Base-by-base conservation (phyloP, 2,888 invertebrate genomes). In the Dicycla oo region DNA sequence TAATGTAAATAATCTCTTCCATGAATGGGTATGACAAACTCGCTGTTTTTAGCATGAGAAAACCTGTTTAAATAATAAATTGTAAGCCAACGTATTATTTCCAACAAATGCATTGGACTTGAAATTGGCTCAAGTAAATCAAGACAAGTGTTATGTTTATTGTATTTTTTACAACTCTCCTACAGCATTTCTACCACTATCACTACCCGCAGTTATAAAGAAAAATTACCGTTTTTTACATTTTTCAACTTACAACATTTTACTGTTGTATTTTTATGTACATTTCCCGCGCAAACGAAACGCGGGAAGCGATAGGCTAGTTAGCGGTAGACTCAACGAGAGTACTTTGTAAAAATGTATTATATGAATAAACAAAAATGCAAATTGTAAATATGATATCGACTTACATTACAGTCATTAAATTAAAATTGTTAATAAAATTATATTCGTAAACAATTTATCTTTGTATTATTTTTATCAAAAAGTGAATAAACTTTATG, bases 351-450 rank as follows among this genome's bases (percentile, higher is more conserved):
- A 96, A 93, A 96, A 96, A 96, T 96, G 96, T 96, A 96, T 92
- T 88, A 93, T 94, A 90, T 82, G 76, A 86, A 81, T 78, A 89
- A 85, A 75, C 88, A 91, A 87, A 83, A 92, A 91, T 84, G 90
- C 91, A 93, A 94, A 94, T 93, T 96, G 95, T 96, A 96, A 94
- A 95, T 95, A 95, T 88, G 88, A 93, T 95, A 95, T 94, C 94
- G 95, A 95, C 95, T 95, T 93, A 94, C 91, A 94, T 88, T 95
- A 94, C 95, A 96, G 95, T 96, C 96, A 96, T 94, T 95, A 95
- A 96, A 95, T 93, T 95, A 94, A 95, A 91, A 95, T 94, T 96
- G 96, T 96, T 96, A 96, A 95, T 96, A 96, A 96, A 96, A 95
- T 93, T 96, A 96, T 96, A 96, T 96, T 96, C 96, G 91, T 95